These are phyloP conservation scores for Megaustenia siamemsis DNA, from an alignment of 2,888 invertebrate genomes.

Conservation along the genomic window DNA sequence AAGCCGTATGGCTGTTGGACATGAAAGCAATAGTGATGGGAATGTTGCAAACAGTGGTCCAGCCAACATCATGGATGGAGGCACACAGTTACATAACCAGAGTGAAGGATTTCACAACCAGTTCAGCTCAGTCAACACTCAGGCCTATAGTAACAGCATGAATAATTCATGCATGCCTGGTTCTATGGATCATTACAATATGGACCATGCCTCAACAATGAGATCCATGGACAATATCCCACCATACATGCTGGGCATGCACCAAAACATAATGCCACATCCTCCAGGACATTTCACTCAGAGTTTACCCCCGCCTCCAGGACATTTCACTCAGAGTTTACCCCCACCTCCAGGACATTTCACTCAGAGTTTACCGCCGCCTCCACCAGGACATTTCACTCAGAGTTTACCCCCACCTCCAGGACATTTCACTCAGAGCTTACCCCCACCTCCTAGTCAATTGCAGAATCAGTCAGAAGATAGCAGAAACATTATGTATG, in stretches of 20 bases:
- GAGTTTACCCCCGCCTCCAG: slow-evolving; percentile 20
- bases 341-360: too few species aligned
- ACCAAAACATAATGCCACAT: slow-evolving; percentile 38
- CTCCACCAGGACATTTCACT: slow-evolving; percentile 47
- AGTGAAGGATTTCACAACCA: slow-evolving; percentile 26
- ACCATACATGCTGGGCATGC: slow-evolving; percentile 44
- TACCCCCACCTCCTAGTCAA: slow-evolving; percentile 23
- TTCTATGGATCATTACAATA: slow-evolving; percentile 26
- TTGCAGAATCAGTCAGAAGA: slow-evolving; percentile 31
- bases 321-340: too few species aligned
- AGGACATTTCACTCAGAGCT: slow-evolving; percentile 45
- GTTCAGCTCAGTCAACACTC: slow-evolving; percentile 10
- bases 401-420: slow-evolving; percentile 44
- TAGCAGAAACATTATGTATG: slow-evolving; percentile 37
- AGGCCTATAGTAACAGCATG: slow-evolving; percentile 46
- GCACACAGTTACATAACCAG: slow-evolving; percentile 21
- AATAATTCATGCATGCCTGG: slow-evolving; percentile 43
- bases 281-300: slow-evolving; percentile 49
- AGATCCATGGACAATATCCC: slow-evolving; percentile 36
- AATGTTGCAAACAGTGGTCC: slow-evolving; percentile 18
- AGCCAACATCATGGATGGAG: slow-evolving; percentile 14
- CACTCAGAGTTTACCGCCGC: slow-evolving; percentile 36
- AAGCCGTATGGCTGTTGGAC: not conserved
- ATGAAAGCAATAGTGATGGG: not conserved
- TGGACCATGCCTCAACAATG: slow-evolving; percentile 13